Base-by-base conservation (phyloP, 2,888 invertebrate genomes). In the Pedicia rivosa region DNA sequence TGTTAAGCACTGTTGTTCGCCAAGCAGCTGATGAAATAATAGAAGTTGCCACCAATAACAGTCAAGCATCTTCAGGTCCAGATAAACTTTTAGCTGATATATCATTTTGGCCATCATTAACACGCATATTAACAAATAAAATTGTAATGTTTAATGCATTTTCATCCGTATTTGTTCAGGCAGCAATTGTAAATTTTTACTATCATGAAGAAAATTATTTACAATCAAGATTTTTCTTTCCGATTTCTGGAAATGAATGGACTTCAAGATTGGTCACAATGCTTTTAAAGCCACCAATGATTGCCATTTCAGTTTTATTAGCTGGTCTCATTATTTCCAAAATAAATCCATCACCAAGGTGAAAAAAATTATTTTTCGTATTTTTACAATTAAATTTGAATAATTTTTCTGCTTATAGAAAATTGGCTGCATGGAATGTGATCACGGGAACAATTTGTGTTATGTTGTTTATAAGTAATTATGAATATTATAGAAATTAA, bases 211-310 rank as follows among this genome's bases (percentile, higher is more conserved):
- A 70, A 42, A 56, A 60, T 34, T 70, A 69, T 46, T 55, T 72
- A 44, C 70, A 72, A 47, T 65, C 74, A 1, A 63, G 68, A 42
- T 74, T 70, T 52, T 66, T 66, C 40, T 54, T 70, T 16, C 66
- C 72, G 1, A 62, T 62, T 53, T 46, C 57, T 36, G 69, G 63
- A 14, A 55, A 72, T 48, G 67, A 71, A n/a, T 62, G 67, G 51
- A 49, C 57, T 5, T 63, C 68, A 1, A 59, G 70, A 40, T 55
- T 69, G 36, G 49, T 67, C 2, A 56, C 63, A 12, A 67, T 63
- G 49, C 54, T 70, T n/a, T 44, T 72, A n/a, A 66, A 65, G 43
- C 71, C 72, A 2, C 62, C 72, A 2, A 50, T 72, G 3, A 60
- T 69, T 26, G 70, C 67, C 1, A 46, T 68, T 6, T 55, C 63